Percentiles rank a stretch among this genome's conserved stretches.
Evolutionary conservation across 2,888 invertebrate species (phyloP).

Genomic region (Trichacis sp.): DNA sequence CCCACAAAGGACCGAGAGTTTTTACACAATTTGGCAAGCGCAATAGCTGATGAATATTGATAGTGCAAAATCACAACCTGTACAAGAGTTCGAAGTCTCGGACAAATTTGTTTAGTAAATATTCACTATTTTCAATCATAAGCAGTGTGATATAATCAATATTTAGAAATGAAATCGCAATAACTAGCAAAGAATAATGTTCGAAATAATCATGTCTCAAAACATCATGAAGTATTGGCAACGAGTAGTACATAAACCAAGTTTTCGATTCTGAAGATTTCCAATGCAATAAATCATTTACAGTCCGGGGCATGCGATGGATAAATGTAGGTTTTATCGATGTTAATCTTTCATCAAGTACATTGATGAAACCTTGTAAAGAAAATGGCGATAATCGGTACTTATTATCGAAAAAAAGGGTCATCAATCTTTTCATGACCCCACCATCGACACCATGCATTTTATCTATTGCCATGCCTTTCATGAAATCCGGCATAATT

Average conservation of each 20-base stretch:
- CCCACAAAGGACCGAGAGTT: slow-evolving; percentile 30
- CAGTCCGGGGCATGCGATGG: slow-evolving; percentile 31
- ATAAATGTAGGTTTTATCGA: slow-evolving; percentile 34
- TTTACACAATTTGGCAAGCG: slow-evolving; percentile 27
- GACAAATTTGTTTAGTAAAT: slow-evolving; percentile 16
- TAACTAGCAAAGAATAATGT: neutral
- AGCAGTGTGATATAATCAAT: neutral
- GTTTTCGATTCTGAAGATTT: slow-evolving; percentile 39
- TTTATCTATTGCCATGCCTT: slow-evolving; percentile 24
- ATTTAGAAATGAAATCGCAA: slow-evolving; percentile 3
- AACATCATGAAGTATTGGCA: slow-evolving; percentile 19
- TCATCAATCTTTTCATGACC: slow-evolving; percentile 18
- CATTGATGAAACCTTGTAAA: no score
- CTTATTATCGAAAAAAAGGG: slow-evolving; percentile 17
- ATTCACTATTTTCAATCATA: slow-evolving; percentile 5
- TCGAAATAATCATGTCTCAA: slow-evolving; percentile 7
- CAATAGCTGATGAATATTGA: slow-evolving; percentile 21
- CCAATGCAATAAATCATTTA: slow-evolving; percentile 28
- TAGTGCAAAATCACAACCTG: slow-evolving; percentile 13
- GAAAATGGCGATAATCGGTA: neutral
- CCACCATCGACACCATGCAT: no score
- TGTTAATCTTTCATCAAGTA: slow-evolving; percentile 19
- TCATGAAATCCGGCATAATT: no score
- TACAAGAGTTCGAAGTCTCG: slow-evolving; percentile 9
- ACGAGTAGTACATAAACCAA: slow-evolving; percentile 11